Percentiles rank a stretch among this genome's conserved stretches.
These are phyloP conservation scores for Pantelozetes paolii DNA, from an alignment of 2,888 invertebrate species.

Conservation along the genomic window DNA sequence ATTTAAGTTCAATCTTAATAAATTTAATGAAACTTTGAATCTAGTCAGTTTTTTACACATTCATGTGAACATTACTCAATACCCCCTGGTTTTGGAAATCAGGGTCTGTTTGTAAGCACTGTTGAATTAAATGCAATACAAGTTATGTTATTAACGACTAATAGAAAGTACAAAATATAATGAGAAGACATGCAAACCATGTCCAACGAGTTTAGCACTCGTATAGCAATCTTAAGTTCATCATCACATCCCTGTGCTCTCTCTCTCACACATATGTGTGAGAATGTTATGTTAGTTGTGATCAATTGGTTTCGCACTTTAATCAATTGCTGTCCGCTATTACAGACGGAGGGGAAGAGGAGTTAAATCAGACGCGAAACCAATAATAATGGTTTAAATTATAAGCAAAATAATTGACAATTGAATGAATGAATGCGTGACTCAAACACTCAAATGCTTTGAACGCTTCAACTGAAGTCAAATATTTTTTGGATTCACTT, in stretches of 20 bases:
- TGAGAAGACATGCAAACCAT: constrained; percentile 10
- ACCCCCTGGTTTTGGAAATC: no score
- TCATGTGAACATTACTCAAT: no score
- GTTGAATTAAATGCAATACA: no score
- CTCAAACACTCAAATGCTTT: background rate
- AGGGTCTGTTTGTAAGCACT: no score
- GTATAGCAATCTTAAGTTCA: background rate
- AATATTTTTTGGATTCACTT: no score
- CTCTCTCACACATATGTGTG: background rate
- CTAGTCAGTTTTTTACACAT: no score
- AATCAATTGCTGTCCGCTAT: background rate
- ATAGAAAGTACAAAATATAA: background rate
- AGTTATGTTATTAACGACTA: background rate
- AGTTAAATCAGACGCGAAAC: background rate
- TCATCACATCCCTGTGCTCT: background rate
- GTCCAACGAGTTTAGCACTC: background rate
- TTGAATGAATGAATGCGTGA: background rate
- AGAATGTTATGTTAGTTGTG: background rate
- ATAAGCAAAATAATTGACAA: background rate
- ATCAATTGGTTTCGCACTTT: constrained; percentile 7
- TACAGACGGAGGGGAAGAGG: no score
- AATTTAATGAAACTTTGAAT: no score
- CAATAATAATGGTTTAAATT: background rate
- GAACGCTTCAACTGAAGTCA: background rate
- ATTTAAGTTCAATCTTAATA: no score